Evolutionary conservation across 2,113 vertebrate genomes (phyloP), one percentile per base, ranked within the genome.

Genomic region (Mesoclemmys tuberculata): DNA sequence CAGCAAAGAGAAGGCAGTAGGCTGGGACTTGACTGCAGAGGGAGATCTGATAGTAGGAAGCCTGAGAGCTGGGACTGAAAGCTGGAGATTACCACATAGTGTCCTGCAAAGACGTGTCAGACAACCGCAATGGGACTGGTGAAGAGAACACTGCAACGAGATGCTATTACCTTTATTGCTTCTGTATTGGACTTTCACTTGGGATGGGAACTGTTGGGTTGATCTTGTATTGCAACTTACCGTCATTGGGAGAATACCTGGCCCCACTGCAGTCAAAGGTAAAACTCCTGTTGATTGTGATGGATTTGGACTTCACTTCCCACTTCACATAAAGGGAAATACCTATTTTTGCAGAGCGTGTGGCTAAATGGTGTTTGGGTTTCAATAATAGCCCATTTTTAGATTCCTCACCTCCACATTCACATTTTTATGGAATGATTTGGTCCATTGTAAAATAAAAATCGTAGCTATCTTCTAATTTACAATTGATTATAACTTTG

Each of bases 211-310:
- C 0, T 46, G 44, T 84, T 61, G 58, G 8, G 4, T 80, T 61
- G 1, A 0, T 61, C 61, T 24, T 2, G 0, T 0, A 44, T 44
- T 85, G 71, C 11, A 74, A 6, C 8, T 84, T 90, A 16, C 71
- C 48, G 10, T 80, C 11, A 10, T 58, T 52, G 79, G 10, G 19
- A 80, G 6, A 7, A 6, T 41, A 56, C 4, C 29, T 44, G 38
- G 74, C 4, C 26, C 13, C 35, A 44, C 2, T 22, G 6, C 87
- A 74, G 6, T 52, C 51, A 5, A 35, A 38, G 85, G 74, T 27
- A 85, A 24, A 93, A 10, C 3, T 78, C 11, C 27, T 80, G 64
- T 5, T 64, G 24, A 26, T 0, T 93, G 79, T n/a, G 56, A 27
- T 29, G 55, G 41, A 10, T 51, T 74, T 29, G 61, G n/a, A 58